These are phyloP conservation scores for Eutolmus rufibarbis DNA, from an alignment of 2,888 invertebrate genomes.

Conservation along the genomic window DNA sequence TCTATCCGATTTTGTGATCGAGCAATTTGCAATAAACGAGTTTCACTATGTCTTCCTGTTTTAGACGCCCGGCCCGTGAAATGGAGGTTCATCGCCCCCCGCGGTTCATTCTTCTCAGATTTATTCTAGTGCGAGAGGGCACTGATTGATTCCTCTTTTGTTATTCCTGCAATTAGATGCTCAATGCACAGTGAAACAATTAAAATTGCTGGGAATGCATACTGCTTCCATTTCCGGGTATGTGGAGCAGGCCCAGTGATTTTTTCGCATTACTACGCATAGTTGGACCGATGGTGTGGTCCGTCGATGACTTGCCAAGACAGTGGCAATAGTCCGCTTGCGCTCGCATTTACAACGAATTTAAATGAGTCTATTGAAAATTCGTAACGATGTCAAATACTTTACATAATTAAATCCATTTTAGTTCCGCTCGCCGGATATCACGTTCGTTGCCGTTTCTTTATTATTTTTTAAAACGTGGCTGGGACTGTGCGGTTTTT, in stretches of 20 bases:
- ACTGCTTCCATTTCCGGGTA: constrained; percentile 4
- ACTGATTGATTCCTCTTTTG: constrained; percentile 22
- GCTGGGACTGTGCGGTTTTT: not conserved
- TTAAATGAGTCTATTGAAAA: constrained; percentile 34
- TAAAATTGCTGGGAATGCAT: not conserved
- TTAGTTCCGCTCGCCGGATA: constrained; percentile 32
- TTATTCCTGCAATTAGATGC: not conserved
- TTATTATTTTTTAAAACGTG: not conserved
- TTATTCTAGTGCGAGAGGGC: not conserved
- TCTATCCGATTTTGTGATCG: constrained; percentile 14
- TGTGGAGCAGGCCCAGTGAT: not conserved
- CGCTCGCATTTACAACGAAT: not conserved
- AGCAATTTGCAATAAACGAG: not conserved
- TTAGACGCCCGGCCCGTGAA: not conserved
- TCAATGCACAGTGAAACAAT: not conserved
- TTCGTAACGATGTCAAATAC: constrained; percentile 35
- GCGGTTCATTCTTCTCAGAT: not conserved
- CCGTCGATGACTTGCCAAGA: not conserved
- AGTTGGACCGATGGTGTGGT: not conserved
- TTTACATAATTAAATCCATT: constrained; percentile 36
- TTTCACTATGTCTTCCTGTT: constrained; percentile 10
- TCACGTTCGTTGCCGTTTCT: not conserved
- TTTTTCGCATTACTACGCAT: not conserved
- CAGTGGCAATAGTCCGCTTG: not conserved
- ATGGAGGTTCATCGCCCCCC: not conserved